Percentiles rank a stretch among this genome's conserved stretches.
Evolutionary conservation across 2,888 invertebrate species (phyloP).

Genomic region (Drosophila mercatorum): DNA sequence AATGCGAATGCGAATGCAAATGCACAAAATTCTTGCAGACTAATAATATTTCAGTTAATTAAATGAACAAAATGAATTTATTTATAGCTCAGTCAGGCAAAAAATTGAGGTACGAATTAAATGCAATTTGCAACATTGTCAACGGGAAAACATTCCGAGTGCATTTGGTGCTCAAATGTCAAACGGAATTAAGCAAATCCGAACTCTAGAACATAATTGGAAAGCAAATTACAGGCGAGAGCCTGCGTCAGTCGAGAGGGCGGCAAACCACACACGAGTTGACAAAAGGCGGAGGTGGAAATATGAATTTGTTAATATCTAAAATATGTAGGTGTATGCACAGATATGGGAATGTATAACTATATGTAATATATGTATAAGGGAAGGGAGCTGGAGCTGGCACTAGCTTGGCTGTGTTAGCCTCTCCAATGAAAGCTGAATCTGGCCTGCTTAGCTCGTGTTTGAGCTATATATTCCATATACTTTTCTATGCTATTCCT

Average conservation of each 20-base stretch:
- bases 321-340: too few relatives aligned
- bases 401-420: too few relatives aligned
- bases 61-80: neutral
- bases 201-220: slow-evolving; percentile 3
- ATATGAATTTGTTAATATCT: too few relatives aligned
- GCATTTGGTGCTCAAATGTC: slow-evolving; percentile 1
- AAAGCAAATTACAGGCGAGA: neutral
- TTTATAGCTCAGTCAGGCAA: neutral
- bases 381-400: too few relatives aligned
- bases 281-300: too few relatives aligned
- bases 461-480: too few relatives aligned
- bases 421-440: too few relatives aligned
- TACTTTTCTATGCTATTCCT: too few relatives aligned
- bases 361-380: neutral
- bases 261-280: too few relatives aligned
- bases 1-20: too few relatives aligned
- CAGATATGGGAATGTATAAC: neutral
- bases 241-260: too few relatives aligned
- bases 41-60: neutral
- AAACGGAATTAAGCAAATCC: slow-evolving; percentile 3
- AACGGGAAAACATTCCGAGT: neutral
- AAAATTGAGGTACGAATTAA: neutral
- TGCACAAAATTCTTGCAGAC: neutral
- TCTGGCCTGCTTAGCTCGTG: too few relatives aligned
- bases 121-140: neutral